Evolutionary conservation across 2,113 vertebrate genomes (phyloP), one percentile per base, ranked within the genome.

Genomic region (Numenius arquata): DNA sequence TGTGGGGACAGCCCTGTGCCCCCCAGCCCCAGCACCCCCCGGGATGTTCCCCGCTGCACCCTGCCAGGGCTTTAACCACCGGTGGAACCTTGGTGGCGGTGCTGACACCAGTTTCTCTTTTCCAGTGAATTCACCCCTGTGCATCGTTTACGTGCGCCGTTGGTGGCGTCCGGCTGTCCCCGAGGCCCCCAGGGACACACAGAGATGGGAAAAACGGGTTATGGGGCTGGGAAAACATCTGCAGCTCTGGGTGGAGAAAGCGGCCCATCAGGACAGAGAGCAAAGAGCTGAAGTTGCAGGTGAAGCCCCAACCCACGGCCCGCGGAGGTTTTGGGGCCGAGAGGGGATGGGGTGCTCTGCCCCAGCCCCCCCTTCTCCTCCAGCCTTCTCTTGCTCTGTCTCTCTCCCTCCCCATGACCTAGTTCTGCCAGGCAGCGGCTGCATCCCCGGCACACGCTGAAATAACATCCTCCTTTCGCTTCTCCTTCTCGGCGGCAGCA

Each of bases 11-110:
- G 20, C 38, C 30, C 5, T 4, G 4, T 9, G 25, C 47, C 26
- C 2, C 8, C 30, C 5, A 1, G 25, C 67, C 11, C 2, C 48
- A 3, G 0, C 1, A 0, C 13, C 4, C 23, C 40, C 34, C 2
- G 2, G 32, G 40, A 22, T 4, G 34, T 7, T 41, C 52, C 11
- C 11, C 58, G 5, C 45, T 20, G 22, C 71, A 1, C 36, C 29
- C 10, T 2, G 20, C 13, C 29, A 1, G 65, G 34, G 4, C 7
- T 47, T 45, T 21, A 43, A n/a, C 18, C 74, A 2, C 26, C 2
- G 36, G 23, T 23, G 63, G 25, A 26, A 34, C 11, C 38, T 4
- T 6, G 9, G 11, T 7, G 9, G 18, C 3, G 7, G 11, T 14
- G 48, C n/a, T 3, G 8, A 3, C 2, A 23, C 43, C 3, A 5